Percentiles rank a stretch among this genome's conserved stretches.
Evolutionary conservation across 1,140 invertebrate genomes (phyloP).

Genomic region (Nephila pilipes): DNA sequence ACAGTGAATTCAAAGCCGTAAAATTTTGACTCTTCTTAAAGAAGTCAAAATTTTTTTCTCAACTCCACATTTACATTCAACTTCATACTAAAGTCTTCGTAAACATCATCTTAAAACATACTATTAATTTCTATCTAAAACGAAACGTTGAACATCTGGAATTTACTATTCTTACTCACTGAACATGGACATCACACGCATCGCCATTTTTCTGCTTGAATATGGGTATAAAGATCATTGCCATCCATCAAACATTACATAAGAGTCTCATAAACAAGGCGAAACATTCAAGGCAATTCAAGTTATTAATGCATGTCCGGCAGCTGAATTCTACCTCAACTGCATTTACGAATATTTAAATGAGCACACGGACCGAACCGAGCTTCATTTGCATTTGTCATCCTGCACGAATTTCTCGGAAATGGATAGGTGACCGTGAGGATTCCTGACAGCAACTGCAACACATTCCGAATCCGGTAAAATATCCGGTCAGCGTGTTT

Average conservation of each 20-base stretch:
- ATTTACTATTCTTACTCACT: not conserved
- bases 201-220: not conserved
- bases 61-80: too few relatives aligned
- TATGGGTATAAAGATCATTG: not conserved
- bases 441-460: not conserved
- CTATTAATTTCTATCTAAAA: too few relatives aligned
- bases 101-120: too few relatives aligned
- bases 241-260: not conserved
- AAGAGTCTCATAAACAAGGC: not conserved
- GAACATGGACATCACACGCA: not conserved
- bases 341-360: conserved; percentile 55
- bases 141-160: too few relatives aligned
- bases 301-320: conserved; percentile 28
- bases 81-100: too few relatives aligned
- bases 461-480: too few relatives aligned
- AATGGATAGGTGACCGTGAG: not conserved
- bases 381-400: conserved; percentile 65
- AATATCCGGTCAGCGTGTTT: too few relatives aligned
- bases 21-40: too few relatives aligned
- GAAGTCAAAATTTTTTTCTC: too few relatives aligned
- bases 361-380: conserved; percentile 1
- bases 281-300: not conserved
- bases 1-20: too few relatives aligned
- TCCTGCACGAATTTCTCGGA: not conserved
- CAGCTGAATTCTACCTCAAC: not conserved